Evolutionary conservation across 2,113 vertebrate genomes (phyloP), one percentile per base, ranked within the genome.

Genomic region (Chascanopsetta lugubris): DNA sequence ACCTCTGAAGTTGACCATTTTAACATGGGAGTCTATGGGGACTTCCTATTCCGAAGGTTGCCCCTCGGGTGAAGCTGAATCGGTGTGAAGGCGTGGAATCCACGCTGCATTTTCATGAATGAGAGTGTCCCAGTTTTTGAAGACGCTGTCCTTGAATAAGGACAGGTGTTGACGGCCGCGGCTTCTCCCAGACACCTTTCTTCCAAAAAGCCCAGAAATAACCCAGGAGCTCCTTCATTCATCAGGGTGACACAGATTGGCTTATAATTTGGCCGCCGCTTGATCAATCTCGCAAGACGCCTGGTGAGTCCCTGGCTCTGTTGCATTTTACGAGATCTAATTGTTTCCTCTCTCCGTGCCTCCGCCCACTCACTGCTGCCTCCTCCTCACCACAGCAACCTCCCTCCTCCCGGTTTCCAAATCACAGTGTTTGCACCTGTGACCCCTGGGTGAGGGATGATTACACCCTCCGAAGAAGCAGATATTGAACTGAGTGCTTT

Each of bases 381-480:
- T 71, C 62, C n/a, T 43, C 69, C 34, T 47, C 38, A 6, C 61
- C 56, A 29, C 60, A 48, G 55, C 53, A 51, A 62, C 62, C 56
- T 63, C 65, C 62, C 56, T 63, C 65, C 61, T 54, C 60, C 53
- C 47, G 51, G 50, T 69, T 42, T 42, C 60, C 68, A 85, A 88
- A 89, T 89, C 85, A 87, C 77, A 72, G 65, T 76, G 64, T 72
- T 66, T 75, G 75, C 81, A 83, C 85, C 82, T 79, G 82, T 82
- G 89, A 80, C 89, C 86, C 76, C 68, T 42, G 38, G 38, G 38
- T 51, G 51, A 85, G 76, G 66, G 69, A 89, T 87, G 88, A 91
- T 91, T 90, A 83, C 83, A 86, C 86, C 80, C 77, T 86, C 65
- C 36, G 58, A 76, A 58, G 58, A 76, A 58, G 83, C 83, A 68